Percentiles rank a stretch among this genome's conserved stretches.
These are phyloP conservation scores for Aplysina aerophoba DNA, from an alignment of 37 sponge, comb jelly and placozoan species.

Conservation along the genomic window DNA sequence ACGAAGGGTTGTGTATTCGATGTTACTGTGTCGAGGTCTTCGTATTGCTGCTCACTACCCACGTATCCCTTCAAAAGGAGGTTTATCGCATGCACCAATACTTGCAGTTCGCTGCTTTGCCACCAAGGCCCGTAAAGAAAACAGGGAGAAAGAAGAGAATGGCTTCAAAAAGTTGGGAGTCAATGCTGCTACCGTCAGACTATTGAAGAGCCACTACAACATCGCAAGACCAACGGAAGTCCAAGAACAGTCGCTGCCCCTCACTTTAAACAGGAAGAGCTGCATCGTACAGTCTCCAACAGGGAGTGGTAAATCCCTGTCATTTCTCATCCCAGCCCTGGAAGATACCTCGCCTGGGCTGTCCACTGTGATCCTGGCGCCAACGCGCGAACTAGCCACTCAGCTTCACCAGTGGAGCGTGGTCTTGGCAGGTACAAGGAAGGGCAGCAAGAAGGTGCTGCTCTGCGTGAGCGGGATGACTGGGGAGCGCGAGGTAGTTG, in stretches of 20 bases:
- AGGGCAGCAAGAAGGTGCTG: conserved; percentile 16
- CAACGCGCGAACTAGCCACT: conserved; percentile 64
- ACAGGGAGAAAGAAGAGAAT: not conserved
- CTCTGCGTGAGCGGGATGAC: not conserved
- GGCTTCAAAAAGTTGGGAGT: conserved; percentile 51
- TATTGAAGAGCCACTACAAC: conserved; percentile 16
- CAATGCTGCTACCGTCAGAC: not conserved
- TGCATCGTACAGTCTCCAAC: conserved; percentile 69
- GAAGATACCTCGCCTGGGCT: conserved; percentile 48
- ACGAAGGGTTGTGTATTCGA: too few relatives aligned
- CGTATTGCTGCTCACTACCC: too few relatives aligned
- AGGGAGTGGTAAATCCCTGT: conserved; percentile 68
- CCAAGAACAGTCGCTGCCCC: conserved; percentile 51
- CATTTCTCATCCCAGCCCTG: conserved; percentile 70
- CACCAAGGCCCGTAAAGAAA: too few relatives aligned
- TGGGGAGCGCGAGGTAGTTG: not conserved
- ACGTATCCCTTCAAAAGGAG: too few relatives aligned
- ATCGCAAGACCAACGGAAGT: conserved; percentile 53
- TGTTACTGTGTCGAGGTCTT: too few relatives aligned
- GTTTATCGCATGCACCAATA: too few relatives aligned
- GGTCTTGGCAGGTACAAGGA: conserved; percentile 12
- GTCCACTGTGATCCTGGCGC: conserved; percentile 50
- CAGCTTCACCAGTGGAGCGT: conserved; percentile 45
- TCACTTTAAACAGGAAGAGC: conserved; percentile 12
- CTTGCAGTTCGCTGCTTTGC: too few relatives aligned